Conservation (phyloP, 1,140 invertebrate species). For the Drosophila pseudoananassae region DNA sequence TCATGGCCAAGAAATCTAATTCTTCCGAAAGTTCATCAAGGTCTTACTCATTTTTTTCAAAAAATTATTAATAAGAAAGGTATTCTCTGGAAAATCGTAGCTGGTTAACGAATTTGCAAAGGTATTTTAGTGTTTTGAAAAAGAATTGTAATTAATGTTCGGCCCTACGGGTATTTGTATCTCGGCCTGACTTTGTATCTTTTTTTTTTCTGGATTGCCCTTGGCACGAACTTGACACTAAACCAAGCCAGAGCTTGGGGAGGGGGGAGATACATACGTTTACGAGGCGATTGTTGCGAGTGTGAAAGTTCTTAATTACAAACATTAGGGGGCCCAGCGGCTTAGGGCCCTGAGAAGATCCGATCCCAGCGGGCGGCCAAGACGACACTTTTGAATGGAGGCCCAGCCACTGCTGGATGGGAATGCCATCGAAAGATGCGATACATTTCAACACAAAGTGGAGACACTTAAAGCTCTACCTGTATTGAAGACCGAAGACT, state of each 20-base stretch:
- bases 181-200: conserved; percentile 18
- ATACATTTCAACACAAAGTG: conserved; percentile 83
- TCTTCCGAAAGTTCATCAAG: no score
- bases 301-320: conserved; percentile 84
- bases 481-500: conserved; percentile 56
- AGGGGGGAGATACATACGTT: conserved; percentile 58
- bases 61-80: neutral
- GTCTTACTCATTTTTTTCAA: neutral
- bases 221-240: conserved; percentile 78
- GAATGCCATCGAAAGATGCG: conserved; percentile 42
- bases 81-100: neutral
- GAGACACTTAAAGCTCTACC: conserved; percentile 83
- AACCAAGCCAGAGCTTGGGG: conserved; percentile 39
- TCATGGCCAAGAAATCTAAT: conserved; percentile 57
- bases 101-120: neutral
- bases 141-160: conserved; percentile 8
- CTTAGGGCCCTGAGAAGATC: conserved; percentile 71
- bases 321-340: conserved; percentile 83
- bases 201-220: conserved; percentile 43
- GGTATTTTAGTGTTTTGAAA: neutral
- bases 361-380: conserved; percentile 74
- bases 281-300: conserved; percentile 83
- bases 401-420: conserved; percentile 14
- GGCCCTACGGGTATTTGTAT: conserved; percentile 9
- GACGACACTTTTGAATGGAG: conserved; percentile 80